Conservation (phyloP, 2,888 invertebrate species). For the Cryptocheilus praepositus region DNA sequence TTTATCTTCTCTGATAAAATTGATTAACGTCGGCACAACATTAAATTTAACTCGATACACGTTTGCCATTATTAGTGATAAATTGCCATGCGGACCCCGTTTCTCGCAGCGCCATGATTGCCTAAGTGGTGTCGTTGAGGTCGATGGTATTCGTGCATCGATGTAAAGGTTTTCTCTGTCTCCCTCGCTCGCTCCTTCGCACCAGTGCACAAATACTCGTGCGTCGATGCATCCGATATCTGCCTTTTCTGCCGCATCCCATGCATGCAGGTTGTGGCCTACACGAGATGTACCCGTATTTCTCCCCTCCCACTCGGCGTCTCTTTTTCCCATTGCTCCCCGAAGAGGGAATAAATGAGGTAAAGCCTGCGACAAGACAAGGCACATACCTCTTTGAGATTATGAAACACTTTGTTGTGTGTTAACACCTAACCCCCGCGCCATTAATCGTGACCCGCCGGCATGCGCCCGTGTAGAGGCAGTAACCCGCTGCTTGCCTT, state of each 20-base stretch:
- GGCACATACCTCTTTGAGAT: conserved; percentile 56
- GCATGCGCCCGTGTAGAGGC: conserved; percentile 25
- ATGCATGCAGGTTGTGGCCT: background rate
- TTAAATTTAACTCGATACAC: conserved; percentile 62
- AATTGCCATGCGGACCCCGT: conserved; percentile 51
- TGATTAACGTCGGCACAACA: conserved; percentile 65
- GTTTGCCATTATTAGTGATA: conserved; percentile 64
- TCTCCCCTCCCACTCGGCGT: conserved; percentile 1
- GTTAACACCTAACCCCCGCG: conserved; percentile 56
- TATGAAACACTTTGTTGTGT: conserved; percentile 61
- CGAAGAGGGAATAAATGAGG: conserved; percentile 53
- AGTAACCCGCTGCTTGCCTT: conserved; percentile 20
- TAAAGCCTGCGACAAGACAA: conserved; percentile 50
- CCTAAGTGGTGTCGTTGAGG: conserved; percentile 40
- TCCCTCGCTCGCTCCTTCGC: conserved; percentile 13
- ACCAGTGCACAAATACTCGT: background rate
- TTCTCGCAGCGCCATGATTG: conserved; percentile 26
- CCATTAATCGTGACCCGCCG: conserved; percentile 55
- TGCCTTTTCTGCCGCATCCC: too few relatives aligned
- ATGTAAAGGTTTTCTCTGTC: background rate
- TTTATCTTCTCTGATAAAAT: conserved; percentile 68
- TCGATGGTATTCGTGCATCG: conserved; percentile 31
- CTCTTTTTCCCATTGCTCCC: conserved; percentile 40
- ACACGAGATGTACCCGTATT: conserved; percentile 17
- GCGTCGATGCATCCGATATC: background rate